phyloP scores from a whole-genome alignment of 2,888 invertebrate species.

The Willowsia nigromaculata region DNA sequence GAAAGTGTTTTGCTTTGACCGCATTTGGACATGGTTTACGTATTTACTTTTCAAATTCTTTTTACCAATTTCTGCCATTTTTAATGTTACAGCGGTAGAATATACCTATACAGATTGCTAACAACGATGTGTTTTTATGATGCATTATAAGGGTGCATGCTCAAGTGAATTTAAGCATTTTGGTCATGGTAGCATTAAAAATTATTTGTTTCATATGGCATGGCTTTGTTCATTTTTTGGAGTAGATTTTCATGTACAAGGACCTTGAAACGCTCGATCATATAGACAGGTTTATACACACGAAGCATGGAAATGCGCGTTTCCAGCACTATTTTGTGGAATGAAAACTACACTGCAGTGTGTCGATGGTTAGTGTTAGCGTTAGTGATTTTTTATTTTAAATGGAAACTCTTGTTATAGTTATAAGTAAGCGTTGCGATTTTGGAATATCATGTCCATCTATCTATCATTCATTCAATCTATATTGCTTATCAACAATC shows the following conservation, averaged over 20 bases:
- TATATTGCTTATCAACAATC: constrained; percentile 16
- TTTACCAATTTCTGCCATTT: neutral
- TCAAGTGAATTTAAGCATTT: neutral
- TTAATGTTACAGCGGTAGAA: neutral
- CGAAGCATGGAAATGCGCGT: neutral
- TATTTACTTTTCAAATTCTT: neutral
- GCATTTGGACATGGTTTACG: neutral
- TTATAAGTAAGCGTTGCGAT: neutral
- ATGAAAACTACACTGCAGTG: no score
- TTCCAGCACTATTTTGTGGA: no score
- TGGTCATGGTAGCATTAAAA: neutral
- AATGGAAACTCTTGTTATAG: neutral
- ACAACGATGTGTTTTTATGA: neutral
- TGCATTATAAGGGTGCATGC: neutral
- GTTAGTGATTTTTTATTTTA: neutral
- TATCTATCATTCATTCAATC: neutral
- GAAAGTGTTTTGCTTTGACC: neutral
- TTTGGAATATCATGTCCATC: neutral
- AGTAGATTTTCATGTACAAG: neutral
- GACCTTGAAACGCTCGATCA: constrained; percentile 26
- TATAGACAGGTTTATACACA: neutral
- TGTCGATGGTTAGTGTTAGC: no score
- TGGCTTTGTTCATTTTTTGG: neutral
- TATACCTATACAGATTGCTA: constrained; percentile 6
- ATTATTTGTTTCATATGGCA: constrained; percentile 11